Evolutionary conservation across 2,797 vertebrate species (phyloP), one percentile per base, ranked within the genome.

Genomic region (Molossus alvarezi): DNA sequence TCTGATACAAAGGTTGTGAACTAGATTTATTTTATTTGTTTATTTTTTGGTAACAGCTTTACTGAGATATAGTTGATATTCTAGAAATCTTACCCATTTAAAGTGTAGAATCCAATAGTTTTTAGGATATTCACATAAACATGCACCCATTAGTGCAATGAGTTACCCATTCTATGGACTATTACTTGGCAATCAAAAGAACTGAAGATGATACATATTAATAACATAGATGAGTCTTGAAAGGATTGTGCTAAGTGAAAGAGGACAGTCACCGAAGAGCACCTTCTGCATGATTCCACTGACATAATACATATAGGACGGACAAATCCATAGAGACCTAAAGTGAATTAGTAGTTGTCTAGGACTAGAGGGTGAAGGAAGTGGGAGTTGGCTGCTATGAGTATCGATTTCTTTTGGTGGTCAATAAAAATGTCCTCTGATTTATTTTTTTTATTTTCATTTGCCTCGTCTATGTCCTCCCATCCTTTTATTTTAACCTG

Each of bases 141-240:
- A 13, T 29, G 3, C 21, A 64, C 51, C 20, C 37, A 84, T 77
- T 48, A 45, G 15, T 33, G 17, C 6, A 86, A 64, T 67, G 21
- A 29, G 88, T 86, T 83, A 55, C 10, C 27, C 37, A 72, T 7
- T 45, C 0, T 2, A n/a, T 55, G 9, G n/a, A 96, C 72, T 76
- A 87, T 45, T 90, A 82, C 27, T 77, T 90, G 45, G n/a, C 21
- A 62, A 27, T 55, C 37, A 55, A 80, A 94, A 93, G 45, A 18
- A 91, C 57, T 29, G 10, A 18, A 37, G 3, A 17, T 51, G 58
- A 57, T 62, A 57, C 3, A 45, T 20, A 5, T 11, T 73, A 27
- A n/a, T 33, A 80, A 21, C 11, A 23, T 21, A 21, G 17, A 53
- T 67, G 13, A 71, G 15, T 37, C 76, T 29, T 69, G 33, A 73